phyloP scores from a whole-genome alignment of 2,888 invertebrate species.

The Neocrepidodera transversa region DNA sequence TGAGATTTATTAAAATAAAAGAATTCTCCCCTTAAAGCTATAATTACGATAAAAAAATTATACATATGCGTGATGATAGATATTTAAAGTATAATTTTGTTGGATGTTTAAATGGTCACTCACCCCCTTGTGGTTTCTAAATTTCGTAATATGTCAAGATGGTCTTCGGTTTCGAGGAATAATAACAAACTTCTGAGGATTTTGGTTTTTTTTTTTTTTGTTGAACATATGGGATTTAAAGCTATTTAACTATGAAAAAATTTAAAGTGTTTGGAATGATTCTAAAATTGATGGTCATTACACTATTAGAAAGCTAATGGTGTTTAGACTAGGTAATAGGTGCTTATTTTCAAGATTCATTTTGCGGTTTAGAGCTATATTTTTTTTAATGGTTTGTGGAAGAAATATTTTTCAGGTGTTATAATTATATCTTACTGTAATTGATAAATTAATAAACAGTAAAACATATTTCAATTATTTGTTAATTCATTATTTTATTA shows the following conservation, averaged over 20 bases:
- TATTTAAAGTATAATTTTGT: conserved; percentile 31
- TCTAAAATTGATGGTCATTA: not conserved
- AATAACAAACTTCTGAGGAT: conserved; percentile 13
- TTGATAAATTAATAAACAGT: too few species aligned
- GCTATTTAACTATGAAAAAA: not conserved
- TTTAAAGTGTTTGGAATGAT: not conserved
- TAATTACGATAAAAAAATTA: conserved; percentile 25
- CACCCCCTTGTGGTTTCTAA: conserved; percentile 25
- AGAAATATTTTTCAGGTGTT: too few species aligned
- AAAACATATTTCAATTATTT: too few species aligned
- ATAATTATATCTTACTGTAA: too few species aligned
- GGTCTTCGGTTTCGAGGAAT: conserved; percentile 22
- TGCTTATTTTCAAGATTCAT: not conserved
- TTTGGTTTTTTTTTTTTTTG: conserved; percentile 19
- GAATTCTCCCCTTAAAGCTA: conserved; percentile 10
- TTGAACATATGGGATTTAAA: conserved; percentile 14
- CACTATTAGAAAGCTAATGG: conserved; percentile 1
- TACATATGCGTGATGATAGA: conserved; percentile 31
- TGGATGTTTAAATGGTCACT: conserved; percentile 33
- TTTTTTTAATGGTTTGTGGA: too few species aligned
- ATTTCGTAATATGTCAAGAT: conserved; percentile 22
- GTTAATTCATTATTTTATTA: too few species aligned
- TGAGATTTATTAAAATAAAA: conserved; percentile 23
- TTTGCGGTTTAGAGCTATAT: not conserved
- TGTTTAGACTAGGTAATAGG: not conserved